Conservation (phyloP, 2,113 vertebrate species). For the Erinaceus europaeus region DNA sequence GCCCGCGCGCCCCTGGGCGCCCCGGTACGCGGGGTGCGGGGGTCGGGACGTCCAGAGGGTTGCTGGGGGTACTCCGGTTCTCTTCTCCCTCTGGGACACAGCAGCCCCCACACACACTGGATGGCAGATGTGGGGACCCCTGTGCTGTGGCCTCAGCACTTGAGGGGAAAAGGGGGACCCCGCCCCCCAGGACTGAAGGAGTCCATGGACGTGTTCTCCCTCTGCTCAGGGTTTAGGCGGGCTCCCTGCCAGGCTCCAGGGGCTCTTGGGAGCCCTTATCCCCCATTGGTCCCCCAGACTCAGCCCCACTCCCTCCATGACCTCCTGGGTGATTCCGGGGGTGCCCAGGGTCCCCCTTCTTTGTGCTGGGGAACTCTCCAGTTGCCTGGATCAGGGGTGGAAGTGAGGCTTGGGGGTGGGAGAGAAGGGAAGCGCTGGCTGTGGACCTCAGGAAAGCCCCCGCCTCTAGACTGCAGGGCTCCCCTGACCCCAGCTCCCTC, state of each 20-base stretch:
- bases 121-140: not conserved
- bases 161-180: not conserved
- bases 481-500: too few species aligned
- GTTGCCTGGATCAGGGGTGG: too few species aligned
- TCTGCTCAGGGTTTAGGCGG: not conserved
- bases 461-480: not conserved
- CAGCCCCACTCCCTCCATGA: too few species aligned
- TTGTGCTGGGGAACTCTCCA: accelerated
- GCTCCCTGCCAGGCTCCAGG: not conserved
- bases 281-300: accelerated
- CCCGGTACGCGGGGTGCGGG: slow-evolving; percentile 82
- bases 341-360: too few species aligned
- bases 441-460: not conserved
- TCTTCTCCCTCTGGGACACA: not conserved
- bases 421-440: not conserved
- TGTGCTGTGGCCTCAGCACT: accelerated
- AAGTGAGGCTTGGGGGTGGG: too few species aligned
- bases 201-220: not conserved
- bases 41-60: not conserved
- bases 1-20: slow-evolving; percentile 84
- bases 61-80: not conserved
- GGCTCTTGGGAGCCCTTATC: not conserved
- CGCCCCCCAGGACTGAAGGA: not conserved
- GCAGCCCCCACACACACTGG: not conserved
- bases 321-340: too few species aligned